These are phyloP conservation scores for Brachionus calyciflorus DNA, from an alignment of 1,140 invertebrate genomes.

Conservation along the genomic window DNA sequence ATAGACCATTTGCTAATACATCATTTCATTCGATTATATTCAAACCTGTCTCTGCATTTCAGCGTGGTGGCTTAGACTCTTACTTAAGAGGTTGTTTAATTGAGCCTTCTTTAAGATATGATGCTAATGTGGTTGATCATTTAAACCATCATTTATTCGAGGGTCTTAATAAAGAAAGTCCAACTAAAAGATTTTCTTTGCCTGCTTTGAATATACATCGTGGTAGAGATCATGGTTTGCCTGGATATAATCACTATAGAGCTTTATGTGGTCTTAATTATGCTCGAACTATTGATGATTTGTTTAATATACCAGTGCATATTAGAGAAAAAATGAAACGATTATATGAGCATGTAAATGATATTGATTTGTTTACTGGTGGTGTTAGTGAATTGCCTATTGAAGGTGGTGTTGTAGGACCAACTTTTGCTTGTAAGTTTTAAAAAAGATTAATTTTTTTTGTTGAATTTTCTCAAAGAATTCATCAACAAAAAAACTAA, in stretches of 20 bases:
- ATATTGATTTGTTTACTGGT: constrained; percentile 54
- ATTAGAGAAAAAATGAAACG: constrained; percentile 17
- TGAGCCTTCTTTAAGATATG: background rate
- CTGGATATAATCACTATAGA: constrained; percentile 82
- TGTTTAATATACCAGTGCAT: constrained; percentile 56
- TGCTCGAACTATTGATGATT: constrained; percentile 81
- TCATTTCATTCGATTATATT: constrained; percentile 9
- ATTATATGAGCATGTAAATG: constrained; percentile 48
- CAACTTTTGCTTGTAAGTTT: constrained; percentile 79
- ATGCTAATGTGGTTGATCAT: constrained; percentile 16
- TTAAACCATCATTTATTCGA: constrained; percentile 46
- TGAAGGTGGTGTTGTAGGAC: constrained; percentile 81
- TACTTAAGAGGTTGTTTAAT: constrained; percentile 8
- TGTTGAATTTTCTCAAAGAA: no score
- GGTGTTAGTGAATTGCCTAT: constrained; percentile 80
- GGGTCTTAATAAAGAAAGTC: background rate
- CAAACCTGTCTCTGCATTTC: background rate
- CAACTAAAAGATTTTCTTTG: constrained; percentile 71
- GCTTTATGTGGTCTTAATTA: constrained; percentile 77
- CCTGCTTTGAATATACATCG: constrained; percentile 95
- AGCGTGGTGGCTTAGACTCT: constrained; percentile 25
- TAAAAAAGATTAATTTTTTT: no score
- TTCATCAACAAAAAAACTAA: no score
- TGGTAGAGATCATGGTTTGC: constrained; percentile 86
- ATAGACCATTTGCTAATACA: background rate